Base-by-base conservation (phyloP, 2,797 vertebrate genomes). In the Rhinogobio ventralis region DNA sequence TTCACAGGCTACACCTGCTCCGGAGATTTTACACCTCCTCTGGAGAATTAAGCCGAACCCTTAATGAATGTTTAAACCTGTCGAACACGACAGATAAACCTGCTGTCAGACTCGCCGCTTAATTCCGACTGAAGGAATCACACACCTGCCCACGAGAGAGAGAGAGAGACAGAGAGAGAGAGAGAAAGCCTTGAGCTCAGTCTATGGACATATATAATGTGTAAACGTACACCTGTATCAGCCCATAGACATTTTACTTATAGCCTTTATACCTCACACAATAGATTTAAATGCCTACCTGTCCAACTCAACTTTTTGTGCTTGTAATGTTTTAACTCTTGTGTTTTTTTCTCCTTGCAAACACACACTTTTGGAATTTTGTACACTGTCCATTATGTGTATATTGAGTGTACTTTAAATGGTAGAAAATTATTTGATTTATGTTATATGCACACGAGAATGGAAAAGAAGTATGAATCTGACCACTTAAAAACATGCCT, bases 1-100 rank as follows among this genome's bases (percentile, higher is more conserved):
- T 93, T 94, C 93, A 93, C 92, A 94, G 92, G 92, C 93, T 81
- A 46, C 93, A 73, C 68, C 80, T 78, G 75, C 75, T 78, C 39
- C 91, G 89, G 77, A 93, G 94, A 94, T 94, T 94, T 95, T 95
- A 95, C 95, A 95, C 94, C 95, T 96, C 94, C 95, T 96, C 92
- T 89, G 90, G 92, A 93, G 95, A 95, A 95, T 95, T 95, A 95
- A 89, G 78, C 89, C 85, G 90, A 91, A 93, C 92, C 94, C 92
- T 94, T 89, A 94, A 95, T 94, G 94, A 94, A 94, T 87, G 93
- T 93, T 94, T 95, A 95, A 94, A 95, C 93, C 93, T 91, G 94
- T 94, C 95, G 94, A 91, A 94, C 94, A 94, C 92, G 93, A 86
- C 91, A 94, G 94, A 95, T 95, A 93, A 94, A 91, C 90, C 92